Percentiles rank a stretch among this genome's conserved stretches.
Conservation (phyloP, 2,797 vertebrate species). For the Perodicticus potto region DNA sequence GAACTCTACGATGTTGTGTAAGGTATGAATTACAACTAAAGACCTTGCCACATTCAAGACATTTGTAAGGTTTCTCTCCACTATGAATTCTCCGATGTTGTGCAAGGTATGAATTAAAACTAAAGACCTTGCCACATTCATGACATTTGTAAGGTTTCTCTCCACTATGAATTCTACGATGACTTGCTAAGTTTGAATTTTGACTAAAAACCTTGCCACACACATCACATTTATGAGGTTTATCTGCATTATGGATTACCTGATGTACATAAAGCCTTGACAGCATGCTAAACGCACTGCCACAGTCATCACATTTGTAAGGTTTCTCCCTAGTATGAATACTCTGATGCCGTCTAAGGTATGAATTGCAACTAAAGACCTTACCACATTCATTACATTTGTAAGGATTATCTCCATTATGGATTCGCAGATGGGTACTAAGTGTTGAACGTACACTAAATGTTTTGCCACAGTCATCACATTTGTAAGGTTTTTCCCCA, state of each 20-base stretch:
- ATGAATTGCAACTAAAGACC: not conserved
- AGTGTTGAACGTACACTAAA: not conserved
- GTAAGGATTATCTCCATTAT: not conserved
- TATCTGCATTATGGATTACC: not conserved
- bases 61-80: not conserved
- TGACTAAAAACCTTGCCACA: slow-evolving; percentile 6
- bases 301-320: slow-evolving; percentile 13
- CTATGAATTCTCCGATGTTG: not conserved
- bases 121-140: not conserved
- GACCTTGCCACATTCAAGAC: not conserved
- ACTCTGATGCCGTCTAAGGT: not conserved
- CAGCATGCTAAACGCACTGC: not conserved
- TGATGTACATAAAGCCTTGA: no score
- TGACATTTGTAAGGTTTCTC: not conserved
- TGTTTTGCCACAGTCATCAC: not conserved
- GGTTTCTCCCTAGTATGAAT: slow-evolving; percentile 2
- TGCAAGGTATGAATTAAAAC: no score
- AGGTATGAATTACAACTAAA: not conserved
- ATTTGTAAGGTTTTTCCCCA: not conserved
- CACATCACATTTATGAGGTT: slow-evolving; percentile 5
- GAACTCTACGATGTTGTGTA: not conserved
- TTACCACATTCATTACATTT: slow-evolving; percentile 2
- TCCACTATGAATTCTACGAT: not conserved
- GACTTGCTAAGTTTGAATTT: not conserved
- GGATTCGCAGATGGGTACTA: not conserved